Evolutionary conservation across 53 echinoderm and acorn worm species (phyloP).

Genomic region (Henricia sp.): DNA sequence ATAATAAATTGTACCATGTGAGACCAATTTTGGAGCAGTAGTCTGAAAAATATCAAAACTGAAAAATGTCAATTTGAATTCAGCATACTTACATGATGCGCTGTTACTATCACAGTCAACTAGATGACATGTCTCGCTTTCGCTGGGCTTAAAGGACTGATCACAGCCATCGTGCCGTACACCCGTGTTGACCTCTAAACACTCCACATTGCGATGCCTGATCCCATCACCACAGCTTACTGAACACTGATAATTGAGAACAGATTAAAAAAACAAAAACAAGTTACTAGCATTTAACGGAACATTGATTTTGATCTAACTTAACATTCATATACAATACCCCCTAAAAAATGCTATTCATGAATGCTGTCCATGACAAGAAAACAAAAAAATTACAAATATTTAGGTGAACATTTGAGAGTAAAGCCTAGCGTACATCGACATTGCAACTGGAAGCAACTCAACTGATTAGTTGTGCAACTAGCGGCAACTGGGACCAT

Average conservation of each 20-base stretch:
- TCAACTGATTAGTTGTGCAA: too few relatives aligned
- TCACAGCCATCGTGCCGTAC: constrained; percentile 48
- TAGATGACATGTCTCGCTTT: constrained; percentile 44
- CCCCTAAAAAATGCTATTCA: too few relatives aligned
- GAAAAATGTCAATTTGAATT: too few relatives aligned
- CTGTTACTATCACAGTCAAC: constrained; percentile 46
- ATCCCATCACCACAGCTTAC: constrained; percentile 78
- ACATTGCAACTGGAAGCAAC: too few relatives aligned
- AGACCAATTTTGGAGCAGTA: background rate
- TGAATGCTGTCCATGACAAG: too few relatives aligned
- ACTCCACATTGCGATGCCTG: constrained; percentile 49
- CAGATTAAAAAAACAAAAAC: background rate
- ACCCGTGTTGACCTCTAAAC: constrained; percentile 59
- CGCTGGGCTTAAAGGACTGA: constrained; percentile 42
- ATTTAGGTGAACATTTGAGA: too few relatives aligned
- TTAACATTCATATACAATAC: too few relatives aligned
- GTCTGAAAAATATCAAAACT: background rate
- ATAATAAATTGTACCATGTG: background rate
- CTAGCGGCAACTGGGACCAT: too few relatives aligned
- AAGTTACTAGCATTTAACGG: background rate
- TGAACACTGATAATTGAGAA: constrained; percentile 66
- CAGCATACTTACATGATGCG: constrained; percentile 43
- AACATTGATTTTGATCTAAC: too few relatives aligned
- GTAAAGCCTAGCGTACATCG: too few relatives aligned
- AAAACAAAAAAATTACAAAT: too few relatives aligned